Evolutionary conservation across 2,113 vertebrate species (phyloP).

Genomic region (Oenanthe oenanthe): DNA sequence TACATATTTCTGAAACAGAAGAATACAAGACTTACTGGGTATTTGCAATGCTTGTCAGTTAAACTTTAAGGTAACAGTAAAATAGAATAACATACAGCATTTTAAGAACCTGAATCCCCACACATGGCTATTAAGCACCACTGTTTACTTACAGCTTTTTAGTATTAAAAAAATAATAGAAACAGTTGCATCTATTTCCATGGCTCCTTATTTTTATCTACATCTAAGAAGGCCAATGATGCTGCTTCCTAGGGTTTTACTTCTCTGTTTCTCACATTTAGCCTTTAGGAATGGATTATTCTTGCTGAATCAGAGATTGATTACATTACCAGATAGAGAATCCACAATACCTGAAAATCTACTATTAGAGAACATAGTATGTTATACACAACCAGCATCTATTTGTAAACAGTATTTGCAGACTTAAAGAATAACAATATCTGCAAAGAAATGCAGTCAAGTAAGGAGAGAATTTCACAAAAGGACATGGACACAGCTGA

Average conservation of each 20-base stretch:
- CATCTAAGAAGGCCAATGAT: not conserved
- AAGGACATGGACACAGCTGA: not conserved
- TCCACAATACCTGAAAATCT: not conserved
- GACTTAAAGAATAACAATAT: not conserved
- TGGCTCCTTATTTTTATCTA: not conserved
- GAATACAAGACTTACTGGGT: conserved; percentile 11
- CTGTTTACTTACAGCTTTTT: conserved; percentile 32
- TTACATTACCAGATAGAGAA: not conserved
- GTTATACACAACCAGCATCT: not conserved
- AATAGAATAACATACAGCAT: not conserved
- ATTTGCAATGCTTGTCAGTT: not conserved
- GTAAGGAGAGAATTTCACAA: not conserved
- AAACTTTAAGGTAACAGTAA: not conserved
- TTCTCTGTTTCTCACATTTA: not conserved
- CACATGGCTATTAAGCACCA: not conserved
- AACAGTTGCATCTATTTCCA: not conserved
- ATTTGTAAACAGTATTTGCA: not conserved
- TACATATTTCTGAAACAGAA: conserved; percentile 28
- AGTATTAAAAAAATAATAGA: not conserved
- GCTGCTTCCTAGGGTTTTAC: not conserved
- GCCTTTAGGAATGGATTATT: not conserved
- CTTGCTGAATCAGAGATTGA: not conserved
- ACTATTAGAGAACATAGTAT: not conserved
- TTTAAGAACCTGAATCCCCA: not conserved
- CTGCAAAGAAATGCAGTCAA: not conserved